Base-by-base conservation (phyloP, 2,113 vertebrate genomes). In the Oryzias celebensis region DNA sequence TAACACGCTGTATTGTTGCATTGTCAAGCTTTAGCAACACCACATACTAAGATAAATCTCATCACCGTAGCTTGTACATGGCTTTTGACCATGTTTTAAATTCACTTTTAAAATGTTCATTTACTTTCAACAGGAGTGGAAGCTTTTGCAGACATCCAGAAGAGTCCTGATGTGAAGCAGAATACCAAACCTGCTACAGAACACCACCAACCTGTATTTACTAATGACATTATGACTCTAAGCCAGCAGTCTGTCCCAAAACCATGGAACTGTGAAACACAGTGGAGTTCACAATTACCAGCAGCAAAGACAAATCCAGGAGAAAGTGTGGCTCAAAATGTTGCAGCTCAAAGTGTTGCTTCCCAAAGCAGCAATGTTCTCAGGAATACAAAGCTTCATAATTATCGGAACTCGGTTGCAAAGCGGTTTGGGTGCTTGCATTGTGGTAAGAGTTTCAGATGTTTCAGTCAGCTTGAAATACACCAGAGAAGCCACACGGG, bases 401-500 rank as follows among this genome's bases (percentile, higher is more conserved):
- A 72, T 42, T 58, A 75, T 45, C 84, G 85, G 57, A 85, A 60
- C 59, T 71, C 88, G 0, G 73, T 58, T 6, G 63, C 90, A 4
- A 91, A 91, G 69, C 83, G 83, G 52, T 90, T 92, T 15, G 81
- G 77, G 17, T 92, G 91, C 68, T 59, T 82, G 45, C 88, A 92
- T 57, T 92, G 91, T 28, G 86, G 87, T 10, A 92, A 92, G 77
- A 81, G 77, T 68, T 92, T 91, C 77, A 78, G 87, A 65, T 92
- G 91, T 77, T 90, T 88, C 22, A 92, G 91, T 69, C 91, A 92
- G 67, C 88, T 92, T 14, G 89, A 91, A 75, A 91, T 91, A 55
- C 91, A 92, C 65, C 89, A 92, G 84, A 84, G 91, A 47, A 92
- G 91, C 66, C 91, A 92, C 83, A 92, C 90, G 0, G 91, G 90